These are phyloP conservation scores for Dichetophora obliterata DNA, from an alignment of 2,888 invertebrate genomes.

Conservation along the genomic window DNA sequence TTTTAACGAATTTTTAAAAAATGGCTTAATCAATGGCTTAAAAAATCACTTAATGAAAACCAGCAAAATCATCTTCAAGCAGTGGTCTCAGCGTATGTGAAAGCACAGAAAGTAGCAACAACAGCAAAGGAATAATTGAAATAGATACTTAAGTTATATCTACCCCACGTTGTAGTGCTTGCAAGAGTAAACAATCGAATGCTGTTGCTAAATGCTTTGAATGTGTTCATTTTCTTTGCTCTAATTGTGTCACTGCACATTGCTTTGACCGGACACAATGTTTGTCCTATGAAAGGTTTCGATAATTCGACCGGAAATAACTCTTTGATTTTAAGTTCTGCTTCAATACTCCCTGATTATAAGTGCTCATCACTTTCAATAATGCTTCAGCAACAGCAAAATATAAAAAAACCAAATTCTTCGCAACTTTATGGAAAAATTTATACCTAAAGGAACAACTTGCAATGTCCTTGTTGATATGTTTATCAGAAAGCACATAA, in stretches of 20 bases:
- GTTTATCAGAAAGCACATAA: conserved; percentile 89
- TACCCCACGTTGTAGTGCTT: conserved; percentile 89
- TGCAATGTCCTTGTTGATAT: conserved; percentile 44
- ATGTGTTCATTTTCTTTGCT: conserved; percentile 95
- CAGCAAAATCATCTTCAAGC: conserved; percentile 66
- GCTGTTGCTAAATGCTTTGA: conserved; percentile 97
- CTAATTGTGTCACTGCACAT: conserved; percentile 98
- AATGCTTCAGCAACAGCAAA: conserved; percentile 63
- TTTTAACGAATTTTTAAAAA: too few relatives aligned
- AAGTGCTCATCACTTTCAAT: conserved; percentile 65
- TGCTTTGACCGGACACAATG: conserved; percentile 97
- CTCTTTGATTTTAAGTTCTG: neutral
- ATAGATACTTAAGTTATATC: conserved; percentile 56
- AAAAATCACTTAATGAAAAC: conserved; percentile 57
- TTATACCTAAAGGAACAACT: conserved; percentile 48
- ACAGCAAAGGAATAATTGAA: conserved; percentile 71
- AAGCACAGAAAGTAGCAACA: conserved; percentile 71
- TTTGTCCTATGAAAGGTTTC: conserved; percentile 72
- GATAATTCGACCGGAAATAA: conserved; percentile 47
- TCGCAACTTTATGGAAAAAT: conserved; percentile 62
- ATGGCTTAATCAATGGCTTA: too few relatives aligned
- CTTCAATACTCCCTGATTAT: conserved; percentile 49
- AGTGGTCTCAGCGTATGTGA: conserved; percentile 74
- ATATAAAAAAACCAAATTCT: conserved; percentile 54
- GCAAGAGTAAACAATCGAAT: conserved; percentile 94